A percentile compares a stretch with the other conserved stretches of the same genome.
Conservation (phyloP, 2,888 invertebrate genomes). For the Linnaemya vulpina region DNA sequence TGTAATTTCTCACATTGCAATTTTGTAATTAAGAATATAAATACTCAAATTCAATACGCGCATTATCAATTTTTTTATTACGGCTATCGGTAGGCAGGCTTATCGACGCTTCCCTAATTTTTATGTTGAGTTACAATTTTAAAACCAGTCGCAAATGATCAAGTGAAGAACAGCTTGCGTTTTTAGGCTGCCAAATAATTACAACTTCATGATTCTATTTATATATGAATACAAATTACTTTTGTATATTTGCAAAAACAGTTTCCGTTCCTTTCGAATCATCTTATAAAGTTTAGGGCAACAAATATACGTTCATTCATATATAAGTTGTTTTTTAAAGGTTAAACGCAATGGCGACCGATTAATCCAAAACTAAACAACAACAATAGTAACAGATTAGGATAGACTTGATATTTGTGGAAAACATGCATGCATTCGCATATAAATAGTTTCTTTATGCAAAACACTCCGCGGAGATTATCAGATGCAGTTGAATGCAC, state of each 20-base stretch:
- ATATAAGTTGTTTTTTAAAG: background rate
- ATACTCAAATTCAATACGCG: no score
- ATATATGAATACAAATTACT: no score
- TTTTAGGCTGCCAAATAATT: background rate
- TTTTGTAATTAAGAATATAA: no score
- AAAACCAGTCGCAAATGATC: background rate
- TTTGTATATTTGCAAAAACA: background rate
- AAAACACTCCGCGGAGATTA: no score
- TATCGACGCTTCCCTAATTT: background rate
- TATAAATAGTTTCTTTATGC: no score
- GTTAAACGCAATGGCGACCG: background rate
- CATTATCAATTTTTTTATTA: no score
- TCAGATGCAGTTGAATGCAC: background rate
- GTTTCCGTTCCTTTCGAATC: background rate
- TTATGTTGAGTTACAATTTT: background rate
- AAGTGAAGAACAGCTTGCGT: background rate
- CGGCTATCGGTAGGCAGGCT: no score
- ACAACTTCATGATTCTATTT: background rate
- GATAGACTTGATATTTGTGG: no score
- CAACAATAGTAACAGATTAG: no score
- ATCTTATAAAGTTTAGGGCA: background rate
- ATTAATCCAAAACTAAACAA: no score
- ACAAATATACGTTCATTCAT: background rate
- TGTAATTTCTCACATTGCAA: no score
- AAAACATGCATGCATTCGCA: no score